phyloP scores from a whole-genome alignment of 2,888 invertebrate species.

The Teleogryllus oceanicus region DNA sequence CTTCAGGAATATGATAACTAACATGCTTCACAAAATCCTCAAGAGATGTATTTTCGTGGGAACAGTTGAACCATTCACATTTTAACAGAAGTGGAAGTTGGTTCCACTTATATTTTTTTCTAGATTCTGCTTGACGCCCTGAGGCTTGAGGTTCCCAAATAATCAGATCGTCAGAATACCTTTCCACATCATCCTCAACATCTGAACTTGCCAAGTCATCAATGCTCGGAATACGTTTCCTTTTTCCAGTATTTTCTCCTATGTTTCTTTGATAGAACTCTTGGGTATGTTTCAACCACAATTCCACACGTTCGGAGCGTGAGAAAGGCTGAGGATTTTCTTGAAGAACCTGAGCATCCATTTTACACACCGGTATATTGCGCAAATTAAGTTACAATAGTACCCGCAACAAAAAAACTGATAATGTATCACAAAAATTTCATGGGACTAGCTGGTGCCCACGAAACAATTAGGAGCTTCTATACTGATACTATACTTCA shows the following conservation, averaged over 20 bases:
- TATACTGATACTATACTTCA: no score
- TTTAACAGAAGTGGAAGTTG: conserved; percentile 47
- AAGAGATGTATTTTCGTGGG: conserved; percentile 47
- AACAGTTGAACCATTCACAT: conserved; percentile 62
- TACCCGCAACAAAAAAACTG: no score
- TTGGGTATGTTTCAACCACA: conserved; percentile 3
- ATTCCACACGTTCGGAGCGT: neutral
- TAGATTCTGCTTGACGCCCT: neutral
- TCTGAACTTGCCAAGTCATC: neutral
- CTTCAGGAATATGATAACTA: conserved; percentile 51
- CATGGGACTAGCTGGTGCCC: no score
- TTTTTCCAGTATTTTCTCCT: neutral
- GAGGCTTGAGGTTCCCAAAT: neutral
- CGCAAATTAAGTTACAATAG: no score
- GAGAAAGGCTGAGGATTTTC: no score
- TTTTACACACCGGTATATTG: no score
- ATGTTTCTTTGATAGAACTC: neutral
- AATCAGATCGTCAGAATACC: neutral
- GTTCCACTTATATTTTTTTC: conserved; percentile 18
- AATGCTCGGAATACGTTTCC: no score
- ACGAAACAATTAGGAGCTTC: no score
- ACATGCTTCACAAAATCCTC: conserved; percentile 58
- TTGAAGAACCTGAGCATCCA: no score
- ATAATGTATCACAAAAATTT: no score
- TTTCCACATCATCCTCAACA: neutral